These are phyloP conservation scores for Micronisus gabar DNA, from an alignment of 2,113 vertebrate species.

Conservation along the genomic window DNA sequence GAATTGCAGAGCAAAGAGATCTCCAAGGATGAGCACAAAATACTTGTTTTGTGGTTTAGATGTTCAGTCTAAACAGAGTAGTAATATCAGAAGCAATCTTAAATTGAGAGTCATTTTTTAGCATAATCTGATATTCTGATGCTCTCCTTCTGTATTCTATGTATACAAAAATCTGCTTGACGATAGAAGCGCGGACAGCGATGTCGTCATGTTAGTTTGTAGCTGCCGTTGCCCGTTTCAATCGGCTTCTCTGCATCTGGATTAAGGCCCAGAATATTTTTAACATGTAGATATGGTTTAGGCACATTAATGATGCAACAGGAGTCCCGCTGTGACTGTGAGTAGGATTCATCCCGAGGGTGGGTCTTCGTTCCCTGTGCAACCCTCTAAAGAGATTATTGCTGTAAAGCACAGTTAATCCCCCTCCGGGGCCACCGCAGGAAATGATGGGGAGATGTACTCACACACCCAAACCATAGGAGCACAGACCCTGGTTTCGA, in stretches of 20 bases:
- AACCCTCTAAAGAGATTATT: background rate
- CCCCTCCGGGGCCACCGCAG: accelerated
- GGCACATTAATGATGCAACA: background rate
- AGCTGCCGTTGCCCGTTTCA: background rate
- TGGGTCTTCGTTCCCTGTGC: background rate
- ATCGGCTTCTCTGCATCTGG: background rate
- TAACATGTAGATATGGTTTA: background rate
- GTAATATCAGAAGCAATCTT: background rate
- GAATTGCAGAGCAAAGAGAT: background rate
- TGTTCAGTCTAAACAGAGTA: background rate
- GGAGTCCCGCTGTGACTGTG: background rate
- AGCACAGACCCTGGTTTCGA: background rate
- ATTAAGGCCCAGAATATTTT: background rate
- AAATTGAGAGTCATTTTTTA: background rate
- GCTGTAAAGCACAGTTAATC: background rate
- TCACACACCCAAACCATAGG: accelerated
- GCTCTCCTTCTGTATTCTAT: background rate
- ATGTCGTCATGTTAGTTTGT: background rate
- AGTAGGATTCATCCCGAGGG: background rate
- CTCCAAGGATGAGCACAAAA: background rate
- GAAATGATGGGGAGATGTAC: background rate
- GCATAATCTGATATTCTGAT: background rate
- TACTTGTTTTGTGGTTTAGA: background rate
- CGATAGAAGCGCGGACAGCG: accelerated
- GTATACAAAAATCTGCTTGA: too few relatives aligned